A percentile compares a stretch with the other conserved stretches of the same genome.
phyloP scores from a whole-genome alignment of 2,113 vertebrate genomes.

The Poeciliopsis retropinna region DNA sequence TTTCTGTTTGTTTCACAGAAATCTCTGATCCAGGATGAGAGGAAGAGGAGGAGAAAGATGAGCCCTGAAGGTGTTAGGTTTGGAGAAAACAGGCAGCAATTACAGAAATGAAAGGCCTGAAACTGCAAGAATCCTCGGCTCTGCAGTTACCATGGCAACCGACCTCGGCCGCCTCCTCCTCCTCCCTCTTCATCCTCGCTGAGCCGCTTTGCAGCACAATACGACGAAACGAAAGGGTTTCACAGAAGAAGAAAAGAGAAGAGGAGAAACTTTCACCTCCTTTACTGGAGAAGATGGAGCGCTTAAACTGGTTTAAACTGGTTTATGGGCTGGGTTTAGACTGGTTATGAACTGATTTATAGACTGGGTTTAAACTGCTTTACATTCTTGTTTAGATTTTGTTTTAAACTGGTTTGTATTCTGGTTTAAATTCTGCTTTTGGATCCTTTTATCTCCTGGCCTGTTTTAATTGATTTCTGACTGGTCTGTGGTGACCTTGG shows the following conservation, averaged over 20 bases:
- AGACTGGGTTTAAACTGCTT: too few species aligned
- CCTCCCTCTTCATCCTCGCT: constrained; percentile 39
- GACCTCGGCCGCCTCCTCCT: constrained; percentile 62
- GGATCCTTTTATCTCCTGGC: too few species aligned
- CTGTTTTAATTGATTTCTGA: too few species aligned
- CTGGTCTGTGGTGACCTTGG: too few species aligned
- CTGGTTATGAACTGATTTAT: too few species aligned
- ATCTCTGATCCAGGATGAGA: constrained; percentile 21
- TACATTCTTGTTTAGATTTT: too few species aligned
- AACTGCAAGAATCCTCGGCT: constrained; percentile 87
- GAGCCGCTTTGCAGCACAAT: constrained; percentile 68
- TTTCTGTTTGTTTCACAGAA: constrained; percentile 2
- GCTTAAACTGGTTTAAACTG: neutral
- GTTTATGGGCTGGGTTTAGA: neutral
- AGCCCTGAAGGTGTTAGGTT: constrained; percentile 73
- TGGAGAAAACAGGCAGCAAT: constrained; percentile 82
- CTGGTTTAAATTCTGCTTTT: too few species aligned
- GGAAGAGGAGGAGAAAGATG: constrained; percentile 15
- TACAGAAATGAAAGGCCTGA: constrained; percentile 86
- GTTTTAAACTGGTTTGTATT: too few species aligned
- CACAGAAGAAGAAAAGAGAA: constrained; percentile 73
- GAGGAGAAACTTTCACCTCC: neutral
- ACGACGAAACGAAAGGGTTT: constrained; percentile 77
- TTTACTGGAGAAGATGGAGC: neutral
- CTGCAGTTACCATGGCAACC: constrained; percentile 88